Conservation (phyloP, 1,140 invertebrate genomes). For the Saccostrea echinata region DNA sequence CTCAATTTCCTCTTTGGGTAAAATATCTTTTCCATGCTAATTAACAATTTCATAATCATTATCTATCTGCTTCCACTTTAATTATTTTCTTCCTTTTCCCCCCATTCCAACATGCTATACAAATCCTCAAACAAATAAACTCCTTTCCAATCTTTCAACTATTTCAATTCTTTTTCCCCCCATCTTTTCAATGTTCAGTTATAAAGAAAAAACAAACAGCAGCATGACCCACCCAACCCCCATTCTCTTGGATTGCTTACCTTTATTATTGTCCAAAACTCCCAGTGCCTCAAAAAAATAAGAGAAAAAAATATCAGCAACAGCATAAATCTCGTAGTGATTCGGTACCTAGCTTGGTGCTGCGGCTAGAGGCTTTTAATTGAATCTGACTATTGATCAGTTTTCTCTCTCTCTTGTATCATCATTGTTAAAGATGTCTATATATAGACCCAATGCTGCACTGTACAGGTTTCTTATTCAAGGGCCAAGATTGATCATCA, state of each 20-base stretch:
- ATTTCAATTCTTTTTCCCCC: too few relatives aligned
- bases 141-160: too few relatives aligned
- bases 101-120: too few relatives aligned
- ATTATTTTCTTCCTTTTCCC: too few relatives aligned
- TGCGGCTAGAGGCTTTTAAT: background rate
- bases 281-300: background rate
- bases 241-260: background rate
- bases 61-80: too few relatives aligned
- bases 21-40: too few relatives aligned
- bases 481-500: slow-evolving; percentile 26
- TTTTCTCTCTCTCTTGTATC: slow-evolving; percentile 33
- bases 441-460: slow-evolving; percentile 14
- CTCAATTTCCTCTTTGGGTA: too few relatives aligned
- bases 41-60: too few relatives aligned
- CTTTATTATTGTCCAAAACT: background rate
- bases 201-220: too few relatives aligned
- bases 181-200: too few relatives aligned
- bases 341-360: background rate
- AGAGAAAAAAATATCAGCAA: background rate
- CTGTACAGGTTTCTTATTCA: slow-evolving; percentile 29
- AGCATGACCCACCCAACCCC: too few relatives aligned
- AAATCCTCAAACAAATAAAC: too few relatives aligned
- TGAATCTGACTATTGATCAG: slow-evolving; percentile 1
- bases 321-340: background rate
- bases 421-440: slow-evolving; percentile 33